Conservation (phyloP, 2,113 vertebrate species). For the Sminthopsis crassicaudata region DNA sequence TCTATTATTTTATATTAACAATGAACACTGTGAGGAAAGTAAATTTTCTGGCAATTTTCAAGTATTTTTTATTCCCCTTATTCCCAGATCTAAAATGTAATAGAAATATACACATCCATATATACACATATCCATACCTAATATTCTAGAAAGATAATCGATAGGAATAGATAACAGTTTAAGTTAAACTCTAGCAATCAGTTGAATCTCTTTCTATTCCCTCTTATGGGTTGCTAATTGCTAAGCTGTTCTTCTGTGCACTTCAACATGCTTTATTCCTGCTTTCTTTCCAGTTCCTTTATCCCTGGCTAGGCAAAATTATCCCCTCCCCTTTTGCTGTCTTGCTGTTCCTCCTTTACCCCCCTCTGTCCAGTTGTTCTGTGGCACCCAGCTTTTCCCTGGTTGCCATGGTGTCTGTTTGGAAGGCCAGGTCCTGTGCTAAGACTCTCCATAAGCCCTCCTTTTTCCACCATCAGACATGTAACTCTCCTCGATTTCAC, state of each 20-base stretch:
- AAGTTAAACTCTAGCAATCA: background rate
- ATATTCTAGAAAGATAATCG: no score
- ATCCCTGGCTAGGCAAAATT: background rate
- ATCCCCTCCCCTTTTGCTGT: background rate
- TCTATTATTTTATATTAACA: background rate
- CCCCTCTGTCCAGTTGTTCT: background rate
- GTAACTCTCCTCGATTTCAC: background rate
- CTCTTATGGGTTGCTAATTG: background rate
- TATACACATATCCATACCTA: background rate
- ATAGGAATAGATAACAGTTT: no score
- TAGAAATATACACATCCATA: background rate
- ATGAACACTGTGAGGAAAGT: background rate
- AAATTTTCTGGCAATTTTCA: background rate
- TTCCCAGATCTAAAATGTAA: background rate
- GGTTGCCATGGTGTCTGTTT: background rate
- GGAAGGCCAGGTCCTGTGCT: background rate
- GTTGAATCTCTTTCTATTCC: slow-evolving; percentile 15
- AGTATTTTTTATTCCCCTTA: background rate
- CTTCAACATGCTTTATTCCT: background rate
- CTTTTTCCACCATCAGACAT: background rate
- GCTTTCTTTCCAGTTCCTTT: background rate
- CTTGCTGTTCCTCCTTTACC: background rate
- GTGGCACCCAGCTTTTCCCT: background rate
- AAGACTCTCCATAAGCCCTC: background rate
- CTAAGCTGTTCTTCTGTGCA: background rate